A percentile compares a stretch with the other conserved stretches of the same genome.
Evolutionary conservation across 2,797 vertebrate species (phyloP).

Genomic region (Eurystomus glaucurus): DNA sequence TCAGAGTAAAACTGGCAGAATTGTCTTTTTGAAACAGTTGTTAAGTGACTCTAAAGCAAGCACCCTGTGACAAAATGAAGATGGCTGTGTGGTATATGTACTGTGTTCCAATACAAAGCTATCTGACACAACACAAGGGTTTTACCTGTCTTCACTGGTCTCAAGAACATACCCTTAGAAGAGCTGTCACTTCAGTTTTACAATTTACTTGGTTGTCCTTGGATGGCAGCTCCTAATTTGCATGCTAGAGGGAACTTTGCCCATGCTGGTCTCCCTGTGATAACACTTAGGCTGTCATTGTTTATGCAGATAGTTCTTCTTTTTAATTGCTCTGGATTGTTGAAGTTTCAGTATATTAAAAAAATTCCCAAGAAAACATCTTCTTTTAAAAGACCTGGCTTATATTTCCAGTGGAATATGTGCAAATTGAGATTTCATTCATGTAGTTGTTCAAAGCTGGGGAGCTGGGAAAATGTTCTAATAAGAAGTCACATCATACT

Average conservation of each 20-base stretch:
- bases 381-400: neutral
- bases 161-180: neutral
- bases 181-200: neutral
- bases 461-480: neutral
- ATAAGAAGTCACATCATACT: neutral
- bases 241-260: neutral
- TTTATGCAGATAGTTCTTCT: neutral
- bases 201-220: neutral
- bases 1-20: neutral
- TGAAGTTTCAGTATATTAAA: neutral
- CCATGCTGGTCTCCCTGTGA: neutral
- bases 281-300: neutral
- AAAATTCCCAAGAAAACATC: neutral
- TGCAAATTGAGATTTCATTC: neutral
- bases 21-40: neutral
- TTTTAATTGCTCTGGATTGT: neutral
- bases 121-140: neutral
- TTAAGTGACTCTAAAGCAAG: neutral
- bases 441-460: neutral
- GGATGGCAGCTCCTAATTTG: neutral
- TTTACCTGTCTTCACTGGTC: neutral
- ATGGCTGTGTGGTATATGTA: neutral
- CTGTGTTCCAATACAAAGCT: neutral
- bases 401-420: neutral
- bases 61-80: neutral